phyloP scores from a whole-genome alignment of 2,888 invertebrate species.

The Plemyria rubiginata region DNA sequence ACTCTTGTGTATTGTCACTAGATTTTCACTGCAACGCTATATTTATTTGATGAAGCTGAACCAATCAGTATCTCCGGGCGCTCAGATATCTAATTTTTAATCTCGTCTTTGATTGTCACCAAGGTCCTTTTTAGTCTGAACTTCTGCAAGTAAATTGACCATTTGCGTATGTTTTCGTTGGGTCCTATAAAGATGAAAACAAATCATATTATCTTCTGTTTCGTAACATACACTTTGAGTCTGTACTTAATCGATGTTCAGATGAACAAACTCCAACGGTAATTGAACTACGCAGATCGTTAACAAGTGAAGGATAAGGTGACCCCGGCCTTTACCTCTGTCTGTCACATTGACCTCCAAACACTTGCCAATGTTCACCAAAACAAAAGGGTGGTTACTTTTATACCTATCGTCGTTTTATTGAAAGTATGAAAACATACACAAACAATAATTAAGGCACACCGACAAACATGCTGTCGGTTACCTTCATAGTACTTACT shows the following conservation, averaged over 20 bases:
- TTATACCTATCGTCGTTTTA: not conserved
- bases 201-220: too few relatives aligned
- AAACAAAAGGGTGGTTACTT: not conserved
- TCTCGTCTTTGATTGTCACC: too few relatives aligned
- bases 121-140: too few relatives aligned
- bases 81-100: too few relatives aligned
- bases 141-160: too few relatives aligned
- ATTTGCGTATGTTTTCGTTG: too few relatives aligned
- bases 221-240: not conserved
- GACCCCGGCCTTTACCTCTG: conserved; percentile 50
- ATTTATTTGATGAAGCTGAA: too few relatives aligned
- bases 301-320: conserved; percentile 50
- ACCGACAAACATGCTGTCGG: not conserved
- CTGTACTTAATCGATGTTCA: conserved; percentile 4
- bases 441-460: not conserved
- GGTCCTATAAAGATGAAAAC: too few relatives aligned
- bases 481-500: not conserved
- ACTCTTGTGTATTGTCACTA: too few relatives aligned
- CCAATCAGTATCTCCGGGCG: too few relatives aligned
- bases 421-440: not conserved
- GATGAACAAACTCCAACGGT: conserved; percentile 23
- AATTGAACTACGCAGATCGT: conserved; percentile 37
- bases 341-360: conserved; percentile 42
- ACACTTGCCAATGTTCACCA: conserved; percentile 4
- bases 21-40: too few relatives aligned